Conservation (phyloP, 2,113 vertebrate genomes). For the Sphaerodactylus townsendi region DNA sequence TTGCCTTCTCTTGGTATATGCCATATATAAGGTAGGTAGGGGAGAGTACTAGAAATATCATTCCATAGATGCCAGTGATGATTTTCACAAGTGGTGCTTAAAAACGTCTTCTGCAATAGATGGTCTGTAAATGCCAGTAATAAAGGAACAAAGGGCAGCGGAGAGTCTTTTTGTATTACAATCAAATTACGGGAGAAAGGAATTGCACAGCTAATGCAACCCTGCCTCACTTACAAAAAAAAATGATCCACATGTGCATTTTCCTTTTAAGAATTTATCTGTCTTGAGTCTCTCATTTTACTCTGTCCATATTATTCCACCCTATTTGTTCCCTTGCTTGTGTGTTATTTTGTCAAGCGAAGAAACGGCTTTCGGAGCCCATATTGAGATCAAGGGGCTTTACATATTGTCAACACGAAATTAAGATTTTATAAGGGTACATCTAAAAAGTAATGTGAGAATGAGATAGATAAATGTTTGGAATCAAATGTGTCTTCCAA, state of each 20-base stretch:
- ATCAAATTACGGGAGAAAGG: not conserved
- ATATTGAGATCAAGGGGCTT: not conserved
- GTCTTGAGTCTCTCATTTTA: slow-evolving; percentile 15
- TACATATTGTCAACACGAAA: too few relatives aligned
- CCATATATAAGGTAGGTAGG: not conserved
- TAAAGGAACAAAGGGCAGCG: not conserved
- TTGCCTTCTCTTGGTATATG: not conserved
- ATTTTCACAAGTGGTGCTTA: not conserved
- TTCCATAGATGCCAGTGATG: not conserved
- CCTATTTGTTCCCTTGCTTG: not conserved
- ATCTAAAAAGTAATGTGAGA: not conserved
- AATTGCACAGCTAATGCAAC: not conserved
- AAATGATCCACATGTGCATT: not conserved
- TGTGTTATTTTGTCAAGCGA: not conserved
- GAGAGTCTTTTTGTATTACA: not conserved
- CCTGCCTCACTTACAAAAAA: too few relatives aligned
- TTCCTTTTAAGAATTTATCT: not conserved
- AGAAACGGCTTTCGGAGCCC: not conserved
- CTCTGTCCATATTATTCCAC: not conserved
- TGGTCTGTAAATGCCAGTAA: too few relatives aligned
- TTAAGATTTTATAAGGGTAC: too few relatives aligned
- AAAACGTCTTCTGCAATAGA: not conserved
- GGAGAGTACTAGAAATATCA: not conserved
- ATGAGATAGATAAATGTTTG: not conserved
- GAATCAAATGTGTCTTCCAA: too few relatives aligned